These are phyloP conservation scores for Cynaeus angustus DNA, from an alignment of 2,888 invertebrate genomes.

Conservation along the genomic window DNA sequence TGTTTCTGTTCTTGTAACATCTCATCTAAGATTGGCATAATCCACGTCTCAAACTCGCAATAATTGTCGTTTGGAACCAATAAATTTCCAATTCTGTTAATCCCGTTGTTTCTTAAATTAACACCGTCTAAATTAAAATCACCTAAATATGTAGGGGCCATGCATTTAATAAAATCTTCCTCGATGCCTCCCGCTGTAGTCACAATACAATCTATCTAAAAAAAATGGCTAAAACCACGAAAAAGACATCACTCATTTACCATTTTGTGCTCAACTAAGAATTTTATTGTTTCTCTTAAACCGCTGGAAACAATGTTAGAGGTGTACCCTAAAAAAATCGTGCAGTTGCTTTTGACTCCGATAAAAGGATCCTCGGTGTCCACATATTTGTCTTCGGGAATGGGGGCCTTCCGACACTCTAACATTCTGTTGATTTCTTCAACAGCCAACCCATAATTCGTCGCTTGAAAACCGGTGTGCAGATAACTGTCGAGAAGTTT, in stretches of 20 bases:
- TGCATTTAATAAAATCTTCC: conserved; percentile 98
- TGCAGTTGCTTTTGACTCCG: conserved; percentile 85
- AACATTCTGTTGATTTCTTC: conserved; percentile 95
- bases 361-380: conserved; percentile 89
- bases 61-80: conserved; percentile 99
- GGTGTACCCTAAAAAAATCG: conserved; percentile 97
- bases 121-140: conserved; percentile 90
- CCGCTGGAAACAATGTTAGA: conserved; percentile 98
- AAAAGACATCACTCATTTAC: conserved; percentile 67
- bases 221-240: conserved; percentile 17
- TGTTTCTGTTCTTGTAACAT: conserved; percentile 92
- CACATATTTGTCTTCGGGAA: conserved; percentile 79
- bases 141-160: conserved; percentile 95
- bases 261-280: conserved; percentile 88
- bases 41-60: conserved; percentile 98
- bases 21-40: conserved; percentile 92
- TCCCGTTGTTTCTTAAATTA: conserved; percentile 86
- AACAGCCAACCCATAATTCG: conserved; percentile 93
- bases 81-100: conserved; percentile 91
- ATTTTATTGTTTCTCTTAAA: conserved; percentile 91
- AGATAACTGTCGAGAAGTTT: conserved; percentile 86
- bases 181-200: conserved; percentile 98
- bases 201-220: conserved; percentile 93
- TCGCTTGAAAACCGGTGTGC: conserved; percentile 97
- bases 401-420: conserved; percentile 80